Base-by-base conservation (phyloP, 2,888 invertebrate genomes). In the Sycophila texana region DNA sequence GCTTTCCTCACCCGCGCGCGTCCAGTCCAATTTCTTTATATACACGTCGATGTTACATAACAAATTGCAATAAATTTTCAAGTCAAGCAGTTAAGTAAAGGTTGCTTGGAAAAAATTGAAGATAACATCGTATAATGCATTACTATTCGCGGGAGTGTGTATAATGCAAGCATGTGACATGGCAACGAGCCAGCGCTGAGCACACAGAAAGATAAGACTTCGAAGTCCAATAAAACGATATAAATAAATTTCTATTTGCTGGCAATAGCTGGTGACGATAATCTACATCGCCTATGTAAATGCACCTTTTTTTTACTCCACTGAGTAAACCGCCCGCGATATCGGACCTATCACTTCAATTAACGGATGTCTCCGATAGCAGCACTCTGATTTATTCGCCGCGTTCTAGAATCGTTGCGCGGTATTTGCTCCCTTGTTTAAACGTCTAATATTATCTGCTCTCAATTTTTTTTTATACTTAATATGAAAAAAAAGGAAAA, bases 191-290 rank as follows among this genome's bases (percentile, higher is more conserved):
- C 85, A 86, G 47, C 67, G 16, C 57, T 20, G 58, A 26, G 66
- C 58, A 74, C 71, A 78, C 72, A 78, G 72, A 30, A 12, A 82
- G 85, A 86, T 86, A 86, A 85, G 82, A 75, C 74, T 83, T 83
- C 80, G 74, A 10, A 79, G 81, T 83, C 81, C 78, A 82, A 84
- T 82, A 84, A 85, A 85, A 63, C 83, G 84, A 84, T 86, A 86
- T 86, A 87, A 86, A 87, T 86, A 85, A 85, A 84, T 85, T 81
- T 83, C 79, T 85, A 84, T 86, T 84, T 82, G 82, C 83, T 84
- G 83, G 82, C 83, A 82, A 81, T 51, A 72, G 71, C 30, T 5
- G 26, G 63, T 5, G 0, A 47, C 22, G 53, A 47, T 60, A 51
- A 53, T 68, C 7, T 20, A 51, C 61, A 53, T 58, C 26, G 39